Evolutionary conservation across 2,797 vertebrate genomes (phyloP), one percentile per base, ranked within the genome.

Genomic region (Agapornis canus): DNA sequence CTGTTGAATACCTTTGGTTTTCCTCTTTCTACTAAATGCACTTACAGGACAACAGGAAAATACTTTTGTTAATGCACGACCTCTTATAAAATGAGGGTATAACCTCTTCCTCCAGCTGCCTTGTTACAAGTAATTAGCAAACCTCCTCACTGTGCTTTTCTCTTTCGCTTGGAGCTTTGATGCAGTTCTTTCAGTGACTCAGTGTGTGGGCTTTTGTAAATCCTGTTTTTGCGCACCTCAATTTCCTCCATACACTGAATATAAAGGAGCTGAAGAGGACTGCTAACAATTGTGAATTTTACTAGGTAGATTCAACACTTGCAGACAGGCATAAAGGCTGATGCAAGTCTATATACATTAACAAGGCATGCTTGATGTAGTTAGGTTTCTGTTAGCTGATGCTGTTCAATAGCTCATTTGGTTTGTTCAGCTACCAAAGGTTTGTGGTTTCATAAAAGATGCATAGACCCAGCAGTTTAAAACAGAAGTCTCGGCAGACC

Each of bases 131-230:
- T 59, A 83, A 91, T 95, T 83, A 94, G 77, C 68, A 73, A 87
- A 66, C 43, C 48, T 88, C 31, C 73, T 82, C 66, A 15, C 65
- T 5, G 1, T 32, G 43, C 29, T 56, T 80, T 80, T 72, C 83
- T 90, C 83, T 80, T 72, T 32, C n/a, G 11, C 42, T 65, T 17
- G 27, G 14, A 79, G 72, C 31, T 91, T 56, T 91, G 61, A 78
- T 71, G 73, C n/a, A 54, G 47, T 59, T 85, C 82, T 78, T 85
- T 69, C 76, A 78, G 72, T 72, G 54, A 91, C 72, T 83, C 87
- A 69, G 29, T 35, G 61, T 69, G 85, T 63, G 59, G 93, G 82
- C 49, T 92, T 94, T 68, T 81, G 52, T 65, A 95, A 94, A 83
- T 75, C 65, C 37, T 82, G 65, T 0, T 52, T 94, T 91, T 79